These are phyloP conservation scores for Dryas iulia DNA, from an alignment of 1,140 invertebrate genomes.

Conservation along the genomic window DNA sequence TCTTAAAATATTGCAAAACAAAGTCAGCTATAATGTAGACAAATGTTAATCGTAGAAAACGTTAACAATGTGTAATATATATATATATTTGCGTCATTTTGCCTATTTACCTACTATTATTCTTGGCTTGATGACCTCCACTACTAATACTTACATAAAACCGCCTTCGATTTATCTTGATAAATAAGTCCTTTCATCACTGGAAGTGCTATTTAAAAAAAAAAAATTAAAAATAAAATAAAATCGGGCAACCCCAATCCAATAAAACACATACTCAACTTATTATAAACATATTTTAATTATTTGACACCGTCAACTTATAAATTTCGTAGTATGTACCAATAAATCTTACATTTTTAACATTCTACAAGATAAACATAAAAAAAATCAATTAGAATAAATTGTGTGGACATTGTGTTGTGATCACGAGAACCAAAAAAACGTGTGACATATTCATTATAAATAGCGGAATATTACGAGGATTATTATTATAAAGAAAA, in stretches of 20 bases:
- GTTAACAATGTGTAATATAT: too few relatives aligned
- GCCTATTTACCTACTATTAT: too few relatives aligned
- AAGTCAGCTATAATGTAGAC: too few relatives aligned
- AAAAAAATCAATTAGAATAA: constrained; percentile 26
- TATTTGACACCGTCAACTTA: constrained; percentile 76
- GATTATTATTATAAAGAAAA: not conserved
- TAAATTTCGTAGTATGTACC: constrained; percentile 61
- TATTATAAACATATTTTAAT: constrained; percentile 73
- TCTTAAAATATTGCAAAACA: too few relatives aligned
- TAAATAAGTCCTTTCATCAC: not conserved
- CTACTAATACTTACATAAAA: too few relatives aligned
- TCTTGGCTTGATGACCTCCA: too few relatives aligned
- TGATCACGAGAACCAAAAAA: constrained; percentile 51
- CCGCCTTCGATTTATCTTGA: too few relatives aligned
- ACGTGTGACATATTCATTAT: constrained; percentile 21
- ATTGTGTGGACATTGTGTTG: constrained; percentile 34
- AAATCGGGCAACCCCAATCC: not conserved
- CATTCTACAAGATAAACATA: constrained; percentile 55
- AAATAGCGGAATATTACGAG: constrained; percentile 21
- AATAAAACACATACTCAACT: constrained; percentile 59
- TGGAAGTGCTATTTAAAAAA: not conserved
- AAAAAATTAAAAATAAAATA: not conserved
- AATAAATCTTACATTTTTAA: constrained; percentile 56
- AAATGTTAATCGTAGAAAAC: too few relatives aligned
- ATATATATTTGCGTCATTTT: too few relatives aligned